Percentiles rank a stretch among this genome's conserved stretches.
phyloP scores from a whole-genome alignment of 2,797 vertebrate species.

The Aeoliscus strigatus region DNA sequence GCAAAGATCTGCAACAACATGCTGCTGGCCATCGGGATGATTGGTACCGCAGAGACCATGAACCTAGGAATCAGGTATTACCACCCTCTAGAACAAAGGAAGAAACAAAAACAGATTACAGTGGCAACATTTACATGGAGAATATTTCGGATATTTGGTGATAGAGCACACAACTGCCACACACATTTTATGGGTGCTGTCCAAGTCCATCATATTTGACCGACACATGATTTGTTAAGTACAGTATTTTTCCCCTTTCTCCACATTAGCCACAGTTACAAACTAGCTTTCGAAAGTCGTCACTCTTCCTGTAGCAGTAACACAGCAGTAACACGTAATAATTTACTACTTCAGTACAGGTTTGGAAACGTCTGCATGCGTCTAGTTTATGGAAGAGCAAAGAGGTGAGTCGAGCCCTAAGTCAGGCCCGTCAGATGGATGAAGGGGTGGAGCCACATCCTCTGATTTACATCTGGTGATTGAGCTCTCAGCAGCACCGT shows the following conservation, averaged over 20 bases:
- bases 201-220: too few species aligned
- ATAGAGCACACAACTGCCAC: too few species aligned
- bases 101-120: too few species aligned
- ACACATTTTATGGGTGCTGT: too few species aligned
- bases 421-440: conserved; percentile 69
- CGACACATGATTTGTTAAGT: too few species aligned
- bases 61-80: conserved; percentile 98
- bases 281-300: too few species aligned
- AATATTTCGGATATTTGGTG: too few species aligned
- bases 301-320: too few species aligned
- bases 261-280: conserved; percentile 2
- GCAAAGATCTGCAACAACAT: conserved; percentile 99
- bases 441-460: conserved; percentile 49
- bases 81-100: too few species aligned
- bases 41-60: conserved; percentile 96
- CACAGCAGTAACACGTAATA: too few species aligned
- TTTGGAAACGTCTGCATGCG: conserved; percentile 20
- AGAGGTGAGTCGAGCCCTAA: conserved; percentile 83
- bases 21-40: conserved; percentile 97
- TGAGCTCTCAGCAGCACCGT: conserved; percentile 54
- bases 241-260: too few species aligned
- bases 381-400: conserved; percentile 68
- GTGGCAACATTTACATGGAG: too few species aligned
- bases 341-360: conserved; percentile 32
- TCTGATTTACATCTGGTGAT: conserved; percentile 69